Evolutionary conservation across 2,888 invertebrate genomes (phyloP).

Genomic region (Capitulum mitella): DNA sequence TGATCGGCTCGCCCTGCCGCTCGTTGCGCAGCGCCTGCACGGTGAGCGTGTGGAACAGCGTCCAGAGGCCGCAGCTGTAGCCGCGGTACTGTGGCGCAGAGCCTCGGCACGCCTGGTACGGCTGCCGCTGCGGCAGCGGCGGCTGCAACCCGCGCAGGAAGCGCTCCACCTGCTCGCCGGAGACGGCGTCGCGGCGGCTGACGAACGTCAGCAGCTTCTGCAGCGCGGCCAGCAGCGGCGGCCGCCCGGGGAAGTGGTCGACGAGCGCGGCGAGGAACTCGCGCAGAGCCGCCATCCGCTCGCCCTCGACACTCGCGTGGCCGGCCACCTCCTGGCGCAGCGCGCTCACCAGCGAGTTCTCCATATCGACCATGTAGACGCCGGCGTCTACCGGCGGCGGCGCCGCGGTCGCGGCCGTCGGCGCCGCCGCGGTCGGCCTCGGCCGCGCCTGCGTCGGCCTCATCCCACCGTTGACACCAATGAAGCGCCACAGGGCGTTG

Average conservation of each 20-base stretch:
- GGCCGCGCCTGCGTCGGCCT: background rate
- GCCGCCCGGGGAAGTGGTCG: conserved; percentile 70
- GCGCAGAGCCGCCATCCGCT: conserved; percentile 63
- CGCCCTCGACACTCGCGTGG: conserved; percentile 59
- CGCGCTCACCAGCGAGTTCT: conserved; percentile 74
- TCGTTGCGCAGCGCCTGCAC: conserved; percentile 57
- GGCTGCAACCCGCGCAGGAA: conserved; percentile 25
- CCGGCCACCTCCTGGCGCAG: conserved; percentile 75
- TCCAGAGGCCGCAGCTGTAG: conserved; percentile 78
- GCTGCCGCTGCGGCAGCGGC: conserved; percentile 34
- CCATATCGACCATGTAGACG: conserved; percentile 65
- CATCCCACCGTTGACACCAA: background rate
- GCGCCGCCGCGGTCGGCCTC: background rate
- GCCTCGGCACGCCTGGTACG: conserved; percentile 74
- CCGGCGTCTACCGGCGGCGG: background rate
- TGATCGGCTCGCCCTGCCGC: conserved; percentile 54
- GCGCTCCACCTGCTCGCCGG: conserved; percentile 43
- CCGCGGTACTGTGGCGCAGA: conserved; percentile 68
- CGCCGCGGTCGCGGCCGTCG: background rate
- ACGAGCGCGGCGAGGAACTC: conserved; percentile 63
- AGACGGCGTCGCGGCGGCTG: conserved; percentile 41
- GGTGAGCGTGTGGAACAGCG: conserved; percentile 82
- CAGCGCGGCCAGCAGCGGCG: conserved; percentile 58
- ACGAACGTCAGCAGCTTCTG: conserved; percentile 52
- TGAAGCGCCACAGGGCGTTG: background rate